phyloP scores from a whole-genome alignment of 2,797 vertebrate species.

The Takifugu rubripes region DNA sequence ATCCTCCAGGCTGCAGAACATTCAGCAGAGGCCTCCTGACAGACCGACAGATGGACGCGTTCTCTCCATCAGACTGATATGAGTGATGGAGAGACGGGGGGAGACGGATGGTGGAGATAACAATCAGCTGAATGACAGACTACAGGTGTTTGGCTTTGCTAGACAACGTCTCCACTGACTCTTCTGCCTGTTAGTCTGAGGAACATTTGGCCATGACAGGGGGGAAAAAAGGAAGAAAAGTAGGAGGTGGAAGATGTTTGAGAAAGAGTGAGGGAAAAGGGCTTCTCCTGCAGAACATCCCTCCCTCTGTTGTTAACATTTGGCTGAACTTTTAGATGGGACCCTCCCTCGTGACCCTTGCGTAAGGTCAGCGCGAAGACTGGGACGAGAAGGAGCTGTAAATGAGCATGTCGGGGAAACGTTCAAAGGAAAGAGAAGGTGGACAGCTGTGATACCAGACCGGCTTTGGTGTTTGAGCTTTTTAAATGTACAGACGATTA shows the following conservation, averaged over 20 bases:
- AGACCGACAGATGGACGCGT: conserved; percentile 62
- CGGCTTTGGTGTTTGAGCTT: background rate
- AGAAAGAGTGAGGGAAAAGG: conserved; percentile 75
- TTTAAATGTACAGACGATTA: background rate
- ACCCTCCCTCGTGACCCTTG: conserved; percentile 92
- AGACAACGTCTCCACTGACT: conserved; percentile 85
- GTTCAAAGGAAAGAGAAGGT: conserved; percentile 10
- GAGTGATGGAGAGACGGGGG: conserved; percentile 80
- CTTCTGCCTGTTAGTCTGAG: conserved; percentile 73
- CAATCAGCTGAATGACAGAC: conserved; percentile 89
- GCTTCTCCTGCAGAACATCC: conserved; percentile 85
- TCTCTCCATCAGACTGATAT: conserved; percentile 83
- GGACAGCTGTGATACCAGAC: background rate
- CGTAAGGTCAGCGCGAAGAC: conserved; percentile 63
- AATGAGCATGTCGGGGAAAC: conserved; percentile 45
- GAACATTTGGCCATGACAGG: conserved; percentile 27
- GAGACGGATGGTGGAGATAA: conserved; percentile 70
- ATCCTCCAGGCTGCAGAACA: conserved; percentile 77
- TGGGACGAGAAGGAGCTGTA: conserved; percentile 77
- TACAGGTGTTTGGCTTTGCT: conserved; percentile 96
- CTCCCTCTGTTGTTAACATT: conserved; percentile 92
- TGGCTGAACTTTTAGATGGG: conserved; percentile 98
- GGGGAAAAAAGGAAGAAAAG: conserved; percentile 28
- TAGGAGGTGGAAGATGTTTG: conserved; percentile 44
- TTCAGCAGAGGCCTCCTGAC: conserved; percentile 84